These are phyloP conservation scores for Athrips mouffetella DNA, from an alignment of 2,888 invertebrate species.

Conservation along the genomic window DNA sequence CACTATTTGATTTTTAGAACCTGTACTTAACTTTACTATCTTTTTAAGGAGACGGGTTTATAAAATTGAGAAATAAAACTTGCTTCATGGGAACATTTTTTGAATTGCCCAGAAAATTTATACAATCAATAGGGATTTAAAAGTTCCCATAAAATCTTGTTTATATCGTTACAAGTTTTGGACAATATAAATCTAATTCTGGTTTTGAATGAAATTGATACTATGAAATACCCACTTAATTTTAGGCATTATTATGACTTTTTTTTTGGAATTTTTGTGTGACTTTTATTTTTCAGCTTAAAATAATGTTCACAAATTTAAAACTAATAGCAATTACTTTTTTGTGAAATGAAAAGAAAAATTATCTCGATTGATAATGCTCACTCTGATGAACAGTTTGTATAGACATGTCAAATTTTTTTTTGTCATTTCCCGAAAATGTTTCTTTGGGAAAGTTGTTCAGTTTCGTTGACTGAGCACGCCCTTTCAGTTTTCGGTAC, in stretches of 20 bases:
- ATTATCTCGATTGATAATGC: too few species aligned
- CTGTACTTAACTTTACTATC: conserved; percentile 26
- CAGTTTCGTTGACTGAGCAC: too few species aligned
- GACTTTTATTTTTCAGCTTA: not conserved
- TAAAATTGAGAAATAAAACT: conserved; percentile 27
- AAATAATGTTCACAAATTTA: not conserved
- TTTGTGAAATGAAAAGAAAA: too few species aligned
- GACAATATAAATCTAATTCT: not conserved
- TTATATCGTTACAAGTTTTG: not conserved
- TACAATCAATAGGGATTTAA: conserved; percentile 35
- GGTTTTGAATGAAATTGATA: not conserved
- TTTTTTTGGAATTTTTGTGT: too few species aligned
- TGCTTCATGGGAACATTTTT: conserved; percentile 20
- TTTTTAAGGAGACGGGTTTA: conserved; percentile 49
- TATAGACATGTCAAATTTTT: too few species aligned
- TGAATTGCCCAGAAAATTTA: conserved; percentile 29
- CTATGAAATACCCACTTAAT: too few species aligned
- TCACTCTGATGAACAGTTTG: too few species aligned
- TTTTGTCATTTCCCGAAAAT: too few species aligned
- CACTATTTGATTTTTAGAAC: not conserved
- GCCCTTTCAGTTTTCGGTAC: too few species aligned
- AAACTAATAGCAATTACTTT: too few species aligned
- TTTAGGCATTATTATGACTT: too few species aligned
- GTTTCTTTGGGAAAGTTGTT: too few species aligned
- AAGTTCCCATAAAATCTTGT: conserved; percentile 1